Conservation (phyloP, 1,140 invertebrate genomes). For the Latrodectus geometricus region DNA sequence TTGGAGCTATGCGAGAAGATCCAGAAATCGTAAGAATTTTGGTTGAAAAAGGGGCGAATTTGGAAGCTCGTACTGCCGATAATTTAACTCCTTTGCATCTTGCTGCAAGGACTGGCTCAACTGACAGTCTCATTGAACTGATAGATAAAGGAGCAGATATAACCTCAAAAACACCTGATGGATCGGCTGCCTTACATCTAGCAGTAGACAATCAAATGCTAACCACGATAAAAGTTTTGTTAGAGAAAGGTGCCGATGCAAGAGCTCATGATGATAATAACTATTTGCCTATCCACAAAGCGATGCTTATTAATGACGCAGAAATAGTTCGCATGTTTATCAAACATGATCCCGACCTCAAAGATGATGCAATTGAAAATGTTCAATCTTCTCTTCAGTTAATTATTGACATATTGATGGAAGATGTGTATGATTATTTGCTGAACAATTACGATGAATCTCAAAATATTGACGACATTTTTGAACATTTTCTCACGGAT, state of each 20-base stretch:
- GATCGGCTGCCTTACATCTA: not conserved
- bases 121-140: not conserved
- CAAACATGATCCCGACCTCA: not conserved
- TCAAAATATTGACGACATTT: no score
- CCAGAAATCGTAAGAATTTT: not conserved
- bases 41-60: not conserved
- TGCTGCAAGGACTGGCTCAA: not conserved
- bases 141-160: not conserved
- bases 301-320: not conserved
- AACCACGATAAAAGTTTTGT: not conserved
- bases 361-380: no score
- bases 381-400: no score
- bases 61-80: not conserved
- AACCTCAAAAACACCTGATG: not conserved
- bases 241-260: not conserved
- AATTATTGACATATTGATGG: no score
- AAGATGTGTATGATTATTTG: no score
- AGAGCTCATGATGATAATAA: not conserved
- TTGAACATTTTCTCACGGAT: no score
- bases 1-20: not conserved
- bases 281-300: not conserved
- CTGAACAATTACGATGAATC: no score
- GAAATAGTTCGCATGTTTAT: not conserved
- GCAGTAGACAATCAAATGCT: not conserved
- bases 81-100: slow-evolving; percentile 1